phyloP scores from a whole-genome alignment of 2,113 vertebrate species.

The Columba janthina region DNA sequence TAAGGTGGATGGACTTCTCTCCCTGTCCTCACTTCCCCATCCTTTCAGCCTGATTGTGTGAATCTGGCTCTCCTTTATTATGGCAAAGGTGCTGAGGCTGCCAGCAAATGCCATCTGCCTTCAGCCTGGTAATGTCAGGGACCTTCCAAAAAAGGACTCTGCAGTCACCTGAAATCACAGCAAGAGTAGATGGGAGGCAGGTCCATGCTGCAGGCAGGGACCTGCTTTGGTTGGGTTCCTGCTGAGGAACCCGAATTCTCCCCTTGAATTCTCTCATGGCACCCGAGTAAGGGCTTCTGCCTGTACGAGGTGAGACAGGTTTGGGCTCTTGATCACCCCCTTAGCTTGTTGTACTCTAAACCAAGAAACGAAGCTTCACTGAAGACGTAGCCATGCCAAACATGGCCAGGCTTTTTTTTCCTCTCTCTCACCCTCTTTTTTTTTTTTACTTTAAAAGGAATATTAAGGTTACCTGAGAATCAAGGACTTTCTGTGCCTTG shows the following conservation, averaged over 20 bases:
- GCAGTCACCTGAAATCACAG: background rate
- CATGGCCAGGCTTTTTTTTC: background rate
- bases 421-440: too few species aligned
- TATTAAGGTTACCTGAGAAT: background rate
- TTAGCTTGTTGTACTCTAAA: background rate
- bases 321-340: background rate
- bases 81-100: background rate
- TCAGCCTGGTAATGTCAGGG: background rate
- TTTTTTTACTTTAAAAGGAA: background rate
- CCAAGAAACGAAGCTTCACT: background rate
- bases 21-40: background rate
- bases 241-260: background rate
- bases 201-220: background rate
- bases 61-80: background rate
- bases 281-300: background rate
- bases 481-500: background rate
- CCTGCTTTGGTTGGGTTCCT: background rate
- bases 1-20: background rate
- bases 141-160: constrained; percentile 33
- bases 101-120: constrained; percentile 26
- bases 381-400: background rate
- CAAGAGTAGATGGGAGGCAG: constrained; percentile 24
- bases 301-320: background rate
- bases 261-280: background rate
- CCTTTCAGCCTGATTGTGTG: background rate